Percentiles rank a stretch among this genome's conserved stretches.
These are phyloP conservation scores for Emydura subglobosa DNA, from an alignment of 2,113 vertebrate genomes.

Conservation along the genomic window DNA sequence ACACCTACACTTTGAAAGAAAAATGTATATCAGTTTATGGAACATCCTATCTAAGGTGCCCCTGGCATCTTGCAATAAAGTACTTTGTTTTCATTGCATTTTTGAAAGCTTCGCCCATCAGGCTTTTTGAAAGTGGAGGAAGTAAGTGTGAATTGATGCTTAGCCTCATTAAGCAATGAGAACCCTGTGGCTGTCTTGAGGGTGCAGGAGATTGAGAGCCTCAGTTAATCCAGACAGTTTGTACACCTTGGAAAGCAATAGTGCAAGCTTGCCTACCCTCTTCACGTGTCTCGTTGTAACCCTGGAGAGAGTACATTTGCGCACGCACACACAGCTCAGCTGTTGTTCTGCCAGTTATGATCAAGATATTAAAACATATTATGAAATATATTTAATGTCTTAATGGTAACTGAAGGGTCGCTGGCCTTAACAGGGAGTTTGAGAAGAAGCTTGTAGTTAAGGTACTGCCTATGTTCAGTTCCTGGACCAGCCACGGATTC, in stretches of 20 bases:
- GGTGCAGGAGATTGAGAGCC: background rate
- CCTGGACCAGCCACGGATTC: background rate
- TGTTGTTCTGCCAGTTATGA: background rate
- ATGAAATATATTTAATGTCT: background rate
- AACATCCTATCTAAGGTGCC: background rate
- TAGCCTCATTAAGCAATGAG: background rate
- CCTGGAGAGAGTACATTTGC: background rate
- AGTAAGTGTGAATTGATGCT: background rate
- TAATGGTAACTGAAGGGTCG: background rate
- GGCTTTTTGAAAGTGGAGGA: background rate
- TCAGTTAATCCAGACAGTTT: background rate
- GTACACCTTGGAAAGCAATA: background rate
- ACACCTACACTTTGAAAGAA: background rate
- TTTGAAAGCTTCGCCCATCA: background rate
- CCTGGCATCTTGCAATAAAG: background rate
- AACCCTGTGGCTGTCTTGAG: background rate
- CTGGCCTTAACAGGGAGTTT: background rate
- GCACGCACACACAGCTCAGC: rapidly evolving
- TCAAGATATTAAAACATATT: background rate
- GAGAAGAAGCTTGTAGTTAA: background rate
- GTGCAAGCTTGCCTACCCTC: background rate
- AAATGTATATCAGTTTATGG: background rate
- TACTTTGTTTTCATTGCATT: background rate
- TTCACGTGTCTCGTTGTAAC: background rate
- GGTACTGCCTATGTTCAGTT: background rate